Evolutionary conservation across 2,113 vertebrate genomes (phyloP).

Genomic region (Heterocephalus glaber): DNA sequence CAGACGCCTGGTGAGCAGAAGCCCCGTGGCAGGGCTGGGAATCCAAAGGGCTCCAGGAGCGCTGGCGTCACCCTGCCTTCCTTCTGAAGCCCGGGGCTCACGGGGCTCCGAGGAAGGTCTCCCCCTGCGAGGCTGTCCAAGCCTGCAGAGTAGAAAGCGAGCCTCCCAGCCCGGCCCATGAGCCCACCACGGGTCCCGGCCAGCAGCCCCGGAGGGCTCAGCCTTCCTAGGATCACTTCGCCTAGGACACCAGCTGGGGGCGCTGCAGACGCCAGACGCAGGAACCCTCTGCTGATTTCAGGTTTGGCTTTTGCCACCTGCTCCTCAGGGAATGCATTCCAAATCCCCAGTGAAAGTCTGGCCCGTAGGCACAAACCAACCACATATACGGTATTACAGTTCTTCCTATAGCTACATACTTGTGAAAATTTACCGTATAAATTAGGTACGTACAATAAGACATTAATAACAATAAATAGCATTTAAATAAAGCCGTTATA

Average conservation of each 20-base stretch:
- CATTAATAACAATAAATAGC: background rate
- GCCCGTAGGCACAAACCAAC: background rate
- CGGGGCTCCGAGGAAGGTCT: background rate
- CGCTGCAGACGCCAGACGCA: background rate
- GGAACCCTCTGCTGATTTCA: background rate
- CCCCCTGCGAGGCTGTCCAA: background rate
- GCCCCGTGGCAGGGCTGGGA: accelerated
- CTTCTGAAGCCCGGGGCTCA: background rate
- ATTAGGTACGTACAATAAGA: background rate
- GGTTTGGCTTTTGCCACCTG: background rate
- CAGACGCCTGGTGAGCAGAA: background rate
- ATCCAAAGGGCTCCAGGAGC: background rate
- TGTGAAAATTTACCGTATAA: background rate
- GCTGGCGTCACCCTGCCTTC: too few species aligned
- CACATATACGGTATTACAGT: background rate
- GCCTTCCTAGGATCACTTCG: background rate
- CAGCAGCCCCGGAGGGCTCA: background rate
- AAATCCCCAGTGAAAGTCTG: background rate
- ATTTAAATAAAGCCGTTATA: background rate
- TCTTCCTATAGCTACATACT: background rate
- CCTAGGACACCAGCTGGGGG: background rate
- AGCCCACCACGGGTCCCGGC: too few species aligned
- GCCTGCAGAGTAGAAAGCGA: background rate
- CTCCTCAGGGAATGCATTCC: background rate
- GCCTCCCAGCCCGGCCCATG: background rate